Percentiles rank a stretch among this genome's conserved stretches.
Conservation (phyloP, 2,888 invertebrate species). For the Drymonia ruficornis region DNA sequence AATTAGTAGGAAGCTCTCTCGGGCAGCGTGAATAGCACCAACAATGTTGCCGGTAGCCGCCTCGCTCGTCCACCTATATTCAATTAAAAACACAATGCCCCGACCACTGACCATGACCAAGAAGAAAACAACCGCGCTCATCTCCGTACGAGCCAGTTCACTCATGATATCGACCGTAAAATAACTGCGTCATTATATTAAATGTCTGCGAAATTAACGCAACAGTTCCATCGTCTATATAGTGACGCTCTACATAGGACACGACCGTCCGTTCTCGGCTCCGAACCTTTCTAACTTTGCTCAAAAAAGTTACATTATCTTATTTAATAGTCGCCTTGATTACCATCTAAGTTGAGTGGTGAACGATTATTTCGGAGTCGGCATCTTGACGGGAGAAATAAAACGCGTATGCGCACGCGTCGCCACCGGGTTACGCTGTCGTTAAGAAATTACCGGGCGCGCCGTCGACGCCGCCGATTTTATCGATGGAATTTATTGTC, state of each 20-base stretch:
- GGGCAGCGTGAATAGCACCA: slow-evolving; percentile 64
- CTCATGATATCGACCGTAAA: slow-evolving; percentile 16
- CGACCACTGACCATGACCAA: slow-evolving; percentile 41
- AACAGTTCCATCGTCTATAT: slow-evolving; percentile 15
- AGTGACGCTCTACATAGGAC: slow-evolving; percentile 23
- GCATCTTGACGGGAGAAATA: slow-evolving; percentile 76
- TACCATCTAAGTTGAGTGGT: slow-evolving; percentile 82
- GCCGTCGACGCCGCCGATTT: slow-evolving; percentile 79
- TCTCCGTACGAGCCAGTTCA: slow-evolving; percentile 28
- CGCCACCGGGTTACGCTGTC: slow-evolving; percentile 84
- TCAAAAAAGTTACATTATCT: slow-evolving; percentile 77
- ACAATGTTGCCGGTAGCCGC: slow-evolving; percentile 72
- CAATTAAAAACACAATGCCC: slow-evolving; percentile 69
- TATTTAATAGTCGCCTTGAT: slow-evolving; percentile 81
- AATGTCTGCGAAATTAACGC: slow-evolving; percentile 22
- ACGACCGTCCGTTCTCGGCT: slow-evolving; percentile 25
- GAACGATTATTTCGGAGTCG: slow-evolving; percentile 81
- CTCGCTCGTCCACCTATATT: slow-evolving; percentile 57
- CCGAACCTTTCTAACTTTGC: slow-evolving; percentile 65
- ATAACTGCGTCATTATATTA: slow-evolving; percentile 11
- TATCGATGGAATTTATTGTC: slow-evolving; percentile 84
- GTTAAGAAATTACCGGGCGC: slow-evolving; percentile 82
- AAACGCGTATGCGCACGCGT: slow-evolving; percentile 82
- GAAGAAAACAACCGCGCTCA: slow-evolving; percentile 41
- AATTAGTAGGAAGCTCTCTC: slow-evolving; percentile 77